Base-by-base conservation (phyloP, 2,888 invertebrate genomes). In the Anarsia innoxiella region DNA sequence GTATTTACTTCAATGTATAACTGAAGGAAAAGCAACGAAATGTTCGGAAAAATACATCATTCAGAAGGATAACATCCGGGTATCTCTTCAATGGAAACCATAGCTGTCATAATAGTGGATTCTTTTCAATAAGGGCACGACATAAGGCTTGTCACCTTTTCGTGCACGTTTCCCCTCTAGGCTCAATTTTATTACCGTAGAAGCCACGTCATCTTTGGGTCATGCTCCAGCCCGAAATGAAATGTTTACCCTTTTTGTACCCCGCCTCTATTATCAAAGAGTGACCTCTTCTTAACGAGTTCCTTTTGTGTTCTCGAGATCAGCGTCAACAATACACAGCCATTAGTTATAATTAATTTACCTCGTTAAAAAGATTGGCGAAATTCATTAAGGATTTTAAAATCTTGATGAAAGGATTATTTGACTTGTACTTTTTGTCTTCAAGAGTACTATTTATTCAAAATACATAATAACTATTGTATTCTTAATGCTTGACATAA, bases 161-260 rank as follows among this genome's bases (percentile, higher is more conserved):
- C 53, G 53, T 49, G 51, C 56, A 52, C 56, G 53, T 57, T 57
- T 55, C 45, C 49, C 48, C 48, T 29, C 48, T 44, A 47, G 48
- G 44, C 46, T 49, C 49, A 56, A 59, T 59, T 63, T 64, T 54
- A 61, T 60, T 64, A 56, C 46, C 45, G 42, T 42, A 46, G 48
- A n/a, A 55, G 61, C 56, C 51, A 58, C 58, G 67, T 72, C 66
- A 66, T 64, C 57, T 59, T 44, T n/a, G 58, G 50, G 50, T 49
- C 48, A 44, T n/a, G n/a, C n/a, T n/a, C n/a, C n/a, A n/a, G n/a
- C n/a, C n/a, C 53, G 53, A 63, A 66, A 72, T 63, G 61, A 64
- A 67, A 66, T 58, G 64, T 65, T 65, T 64, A 67, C 63, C 69
- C 63, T 66, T 68, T 69, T 67, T 71, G 61, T 65, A 48, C 54